Evolutionary conservation across 2,888 invertebrate genomes (phyloP).

Genomic region (Salticus scenicus): DNA sequence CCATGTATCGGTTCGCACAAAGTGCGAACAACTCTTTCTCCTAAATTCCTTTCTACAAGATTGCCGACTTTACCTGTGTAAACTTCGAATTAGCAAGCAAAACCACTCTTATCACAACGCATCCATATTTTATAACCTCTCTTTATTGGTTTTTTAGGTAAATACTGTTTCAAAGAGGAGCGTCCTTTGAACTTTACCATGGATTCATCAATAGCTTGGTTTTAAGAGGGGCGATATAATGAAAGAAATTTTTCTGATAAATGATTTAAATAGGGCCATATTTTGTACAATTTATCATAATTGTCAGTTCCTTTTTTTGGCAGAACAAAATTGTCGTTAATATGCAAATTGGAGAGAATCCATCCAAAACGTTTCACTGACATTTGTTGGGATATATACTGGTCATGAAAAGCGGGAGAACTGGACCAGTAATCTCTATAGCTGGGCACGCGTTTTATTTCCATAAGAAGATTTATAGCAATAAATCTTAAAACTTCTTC

Average conservation of each 20-base stretch:
- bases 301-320: neutral
- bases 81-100: no score
- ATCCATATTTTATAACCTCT: slow-evolving; percentile 2
- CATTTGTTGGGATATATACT: neutral
- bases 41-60: no score
- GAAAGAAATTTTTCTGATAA: slow-evolving; percentile 6
- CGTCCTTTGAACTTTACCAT: neutral
- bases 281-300: slow-evolving; percentile 14
- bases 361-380: neutral
- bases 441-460: neutral
- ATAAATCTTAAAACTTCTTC: neutral
- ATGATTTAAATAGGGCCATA: neutral
- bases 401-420: neutral
- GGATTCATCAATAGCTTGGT: neutral
- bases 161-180: neutral
- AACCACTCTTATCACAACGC: neutral
- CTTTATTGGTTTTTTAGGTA: slow-evolving; percentile 6
- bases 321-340: neutral
- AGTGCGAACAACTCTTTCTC: neutral
- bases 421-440: neutral
- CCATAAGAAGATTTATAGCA: neutral
- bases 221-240: no score
- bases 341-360: neutral
- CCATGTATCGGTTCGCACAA: neutral
- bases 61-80: no score